Evolutionary conservation across 2,797 vertebrate species (phyloP).

Genomic region (Prunella strophiata): DNA sequence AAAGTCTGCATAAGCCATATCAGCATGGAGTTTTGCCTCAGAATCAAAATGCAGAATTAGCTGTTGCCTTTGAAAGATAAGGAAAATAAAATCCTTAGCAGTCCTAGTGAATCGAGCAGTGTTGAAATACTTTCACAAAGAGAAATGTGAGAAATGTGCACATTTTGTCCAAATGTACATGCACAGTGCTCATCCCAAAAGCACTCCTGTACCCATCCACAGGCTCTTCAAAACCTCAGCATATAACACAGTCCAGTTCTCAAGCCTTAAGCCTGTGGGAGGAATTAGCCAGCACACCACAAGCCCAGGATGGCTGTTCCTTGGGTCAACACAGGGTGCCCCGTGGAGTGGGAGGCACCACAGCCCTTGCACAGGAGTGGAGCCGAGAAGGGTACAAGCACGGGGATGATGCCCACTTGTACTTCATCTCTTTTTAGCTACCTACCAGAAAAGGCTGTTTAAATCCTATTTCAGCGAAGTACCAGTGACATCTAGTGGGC

Average conservation of each 20-base stretch:
- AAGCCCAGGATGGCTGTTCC: neutral
- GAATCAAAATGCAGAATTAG: neutral
- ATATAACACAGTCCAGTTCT: rapidly evolving
- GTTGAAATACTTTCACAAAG: neutral
- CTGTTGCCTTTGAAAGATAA: neutral
- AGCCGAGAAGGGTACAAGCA: neutral
- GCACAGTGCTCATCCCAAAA: neutral
- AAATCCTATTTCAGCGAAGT: neutral
- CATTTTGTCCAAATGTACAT: neutral
- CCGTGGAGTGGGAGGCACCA: neutral
- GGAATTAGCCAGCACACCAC: neutral
- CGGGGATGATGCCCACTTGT: rapidly evolving
- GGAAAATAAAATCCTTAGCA: neutral
- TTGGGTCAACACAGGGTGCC: rapidly evolving
- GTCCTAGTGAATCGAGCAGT: neutral
- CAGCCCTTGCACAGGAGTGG: neutral
- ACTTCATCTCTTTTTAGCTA: neutral
- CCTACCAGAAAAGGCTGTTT: neutral
- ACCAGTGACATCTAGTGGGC: slow-evolving; percentile 64
- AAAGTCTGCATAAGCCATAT: neutral
- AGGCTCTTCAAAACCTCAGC: neutral
- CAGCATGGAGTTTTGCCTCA: neutral
- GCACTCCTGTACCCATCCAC: rapidly evolving
- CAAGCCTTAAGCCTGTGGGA: neutral
- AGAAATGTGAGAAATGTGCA: neutral